Evolutionary conservation across 2,888 invertebrate species (phyloP).

Genomic region (Coecobrya sp.): DNA sequence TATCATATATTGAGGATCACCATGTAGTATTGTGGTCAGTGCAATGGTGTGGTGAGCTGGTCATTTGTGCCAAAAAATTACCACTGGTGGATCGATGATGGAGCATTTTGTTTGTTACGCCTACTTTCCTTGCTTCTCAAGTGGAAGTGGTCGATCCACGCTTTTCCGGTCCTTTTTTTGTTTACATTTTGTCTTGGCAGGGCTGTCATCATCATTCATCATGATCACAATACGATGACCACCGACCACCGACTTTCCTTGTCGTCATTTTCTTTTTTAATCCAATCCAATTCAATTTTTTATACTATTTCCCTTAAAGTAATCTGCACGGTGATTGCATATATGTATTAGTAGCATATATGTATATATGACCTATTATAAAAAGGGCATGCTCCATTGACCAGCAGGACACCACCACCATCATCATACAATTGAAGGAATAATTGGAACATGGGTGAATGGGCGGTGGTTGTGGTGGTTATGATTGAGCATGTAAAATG

Average conservation of each 20-base stretch:
- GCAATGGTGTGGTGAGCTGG: neutral
- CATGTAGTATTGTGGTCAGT: conserved; percentile 2
- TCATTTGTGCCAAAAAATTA: neutral
- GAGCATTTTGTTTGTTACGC: conserved; percentile 33
- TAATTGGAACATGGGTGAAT: conserved; percentile 41
- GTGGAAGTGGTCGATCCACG: conserved; percentile 22
- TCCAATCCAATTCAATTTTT: conserved; percentile 16
- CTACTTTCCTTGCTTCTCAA: conserved; percentile 6
- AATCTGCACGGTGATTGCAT: neutral
- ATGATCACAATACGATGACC: conserved; percentile 11
- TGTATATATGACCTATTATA: too few relatives aligned
- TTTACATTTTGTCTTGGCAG: conserved; percentile 31
- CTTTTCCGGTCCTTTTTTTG: neutral
- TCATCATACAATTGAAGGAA: conserved; percentile 11
- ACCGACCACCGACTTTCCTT: neutral
- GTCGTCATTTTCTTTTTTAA: conserved; percentile 19
- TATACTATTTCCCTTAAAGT: too few relatives aligned
- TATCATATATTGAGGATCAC: too few relatives aligned
- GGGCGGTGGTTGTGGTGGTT: conserved; percentile 27
- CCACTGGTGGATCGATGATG: neutral
- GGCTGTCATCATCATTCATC: conserved; percentile 46
- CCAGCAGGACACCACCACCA: neutral
- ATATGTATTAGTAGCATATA: neutral
- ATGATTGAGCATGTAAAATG: conserved; percentile 39
- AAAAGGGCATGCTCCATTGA: neutral